Evolutionary conservation across 2,797 vertebrate genomes (phyloP).

Genomic region (Macrochelys suwanniensis): DNA sequence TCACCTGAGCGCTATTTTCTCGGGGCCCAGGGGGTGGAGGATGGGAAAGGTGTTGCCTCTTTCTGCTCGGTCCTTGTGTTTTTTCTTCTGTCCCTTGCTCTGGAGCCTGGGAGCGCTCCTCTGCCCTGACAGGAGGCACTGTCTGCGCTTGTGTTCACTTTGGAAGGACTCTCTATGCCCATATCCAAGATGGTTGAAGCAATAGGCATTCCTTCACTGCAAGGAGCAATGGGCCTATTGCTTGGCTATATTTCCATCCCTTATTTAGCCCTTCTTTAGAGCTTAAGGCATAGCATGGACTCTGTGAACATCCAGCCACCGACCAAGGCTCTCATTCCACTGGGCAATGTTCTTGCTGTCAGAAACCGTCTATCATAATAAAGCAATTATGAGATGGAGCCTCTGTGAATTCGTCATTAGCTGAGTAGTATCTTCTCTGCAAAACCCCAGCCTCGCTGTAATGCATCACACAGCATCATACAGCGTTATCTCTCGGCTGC

Average conservation of each 20-base stretch:
- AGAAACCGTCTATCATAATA: neutral
- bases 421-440: fast-evolving
- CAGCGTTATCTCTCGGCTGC: fast-evolving
- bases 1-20: neutral
- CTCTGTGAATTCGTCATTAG: neutral
- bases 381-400: neutral
- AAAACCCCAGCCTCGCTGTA: fast-evolving
- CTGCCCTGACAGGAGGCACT: no score
- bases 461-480: neutral
- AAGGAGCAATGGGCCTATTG: neutral
- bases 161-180: neutral
- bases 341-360: neutral
- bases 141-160: neutral
- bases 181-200: neutral
- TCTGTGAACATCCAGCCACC: neutral
- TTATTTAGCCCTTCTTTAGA: neutral
- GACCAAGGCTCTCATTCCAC: neutral
- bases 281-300: neutral
- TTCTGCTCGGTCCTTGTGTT: neutral
- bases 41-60: neutral
- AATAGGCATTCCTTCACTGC: neutral
- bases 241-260: neutral
- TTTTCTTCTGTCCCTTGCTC: neutral
- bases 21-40: neutral
- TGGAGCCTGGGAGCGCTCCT: neutral